A percentile compares a stretch with the other conserved stretches of the same genome.
Evolutionary conservation across 2,113 vertebrate genomes (phyloP).

Genomic region (Telmatochromis brachygnathus): DNA sequence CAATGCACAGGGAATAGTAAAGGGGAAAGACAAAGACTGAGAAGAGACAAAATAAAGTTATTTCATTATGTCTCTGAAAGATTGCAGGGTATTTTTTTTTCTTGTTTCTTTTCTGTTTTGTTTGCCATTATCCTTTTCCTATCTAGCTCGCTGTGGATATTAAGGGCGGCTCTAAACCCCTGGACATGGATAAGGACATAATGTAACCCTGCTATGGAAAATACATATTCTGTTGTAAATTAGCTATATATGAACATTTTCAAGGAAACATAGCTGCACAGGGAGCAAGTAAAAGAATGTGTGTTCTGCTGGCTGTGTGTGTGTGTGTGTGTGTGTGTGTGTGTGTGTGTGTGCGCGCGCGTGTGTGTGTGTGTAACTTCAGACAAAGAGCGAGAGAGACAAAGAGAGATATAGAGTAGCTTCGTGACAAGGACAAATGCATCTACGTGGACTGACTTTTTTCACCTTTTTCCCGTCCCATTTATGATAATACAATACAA

Average conservation of each 20-base stretch:
- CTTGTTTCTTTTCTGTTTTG: background rate
- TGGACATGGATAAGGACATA: background rate
- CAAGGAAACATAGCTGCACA: background rate
- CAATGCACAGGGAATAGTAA: background rate
- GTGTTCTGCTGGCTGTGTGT: background rate
- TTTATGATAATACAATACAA: background rate
- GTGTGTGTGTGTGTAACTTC: background rate
- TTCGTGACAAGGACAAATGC: background rate
- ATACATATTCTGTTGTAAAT: background rate
- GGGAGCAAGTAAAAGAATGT: background rate
- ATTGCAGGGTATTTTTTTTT: background rate
- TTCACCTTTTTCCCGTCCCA: background rate
- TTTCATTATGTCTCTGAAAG: background rate
- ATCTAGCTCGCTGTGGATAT: background rate
- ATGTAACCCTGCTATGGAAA: background rate
- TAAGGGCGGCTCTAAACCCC: background rate
- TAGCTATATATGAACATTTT: background rate
- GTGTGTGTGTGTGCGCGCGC: background rate
- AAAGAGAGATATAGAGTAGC: background rate
- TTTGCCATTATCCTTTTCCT: background rate
- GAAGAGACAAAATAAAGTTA: background rate
- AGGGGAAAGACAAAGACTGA: background rate
- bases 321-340: background rate
- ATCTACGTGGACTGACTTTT: background rate
- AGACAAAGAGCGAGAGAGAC: background rate